These are phyloP conservation scores for Molorchus minor DNA, from an alignment of 2,888 invertebrate genomes.

Conservation along the genomic window DNA sequence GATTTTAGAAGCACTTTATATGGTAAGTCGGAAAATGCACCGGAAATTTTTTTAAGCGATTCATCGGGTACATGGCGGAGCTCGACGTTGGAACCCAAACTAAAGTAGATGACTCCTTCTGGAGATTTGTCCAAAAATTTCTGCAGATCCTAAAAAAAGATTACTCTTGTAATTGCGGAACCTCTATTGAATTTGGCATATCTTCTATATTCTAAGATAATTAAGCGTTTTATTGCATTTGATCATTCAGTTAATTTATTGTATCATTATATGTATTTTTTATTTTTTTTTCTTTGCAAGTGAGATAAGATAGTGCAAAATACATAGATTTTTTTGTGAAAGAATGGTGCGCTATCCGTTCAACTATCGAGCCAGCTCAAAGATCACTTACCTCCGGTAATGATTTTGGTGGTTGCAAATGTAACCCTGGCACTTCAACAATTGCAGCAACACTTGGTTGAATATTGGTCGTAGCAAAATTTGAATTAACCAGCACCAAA, in stretches of 20 bases:
- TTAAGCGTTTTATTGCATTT: too few relatives aligned
- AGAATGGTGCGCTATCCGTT: too few relatives aligned
- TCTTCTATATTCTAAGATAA: too few relatives aligned
- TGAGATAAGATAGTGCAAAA: too few relatives aligned
- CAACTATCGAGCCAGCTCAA: background rate
- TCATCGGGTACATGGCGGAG: constrained; percentile 52
- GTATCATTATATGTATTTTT: too few relatives aligned
- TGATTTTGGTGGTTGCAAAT: constrained; percentile 44
- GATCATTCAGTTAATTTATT: too few relatives aligned
- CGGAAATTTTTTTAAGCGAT: constrained; percentile 51
- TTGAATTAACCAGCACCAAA: constrained; percentile 47
- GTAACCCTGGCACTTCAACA: constrained; percentile 49
- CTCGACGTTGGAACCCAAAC: constrained; percentile 61
- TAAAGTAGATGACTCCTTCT: constrained; percentile 60
- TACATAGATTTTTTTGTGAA: too few relatives aligned
- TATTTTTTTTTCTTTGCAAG: too few relatives aligned
- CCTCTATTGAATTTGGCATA: too few relatives aligned
- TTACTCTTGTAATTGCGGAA: background rate
- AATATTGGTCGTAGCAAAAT: constrained; percentile 43
- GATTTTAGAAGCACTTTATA: constrained; percentile 63
- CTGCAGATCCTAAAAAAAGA: constrained; percentile 54
- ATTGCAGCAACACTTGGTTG: constrained; percentile 46
- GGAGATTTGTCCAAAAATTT: constrained; percentile 54
- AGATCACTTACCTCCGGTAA: constrained; percentile 42
- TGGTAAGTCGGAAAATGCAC: constrained; percentile 58